Evolutionary conservation across 2,888 invertebrate genomes (phyloP), one percentile per base, ranked within the genome.

Genomic region (Cephus sareptanus): DNA sequence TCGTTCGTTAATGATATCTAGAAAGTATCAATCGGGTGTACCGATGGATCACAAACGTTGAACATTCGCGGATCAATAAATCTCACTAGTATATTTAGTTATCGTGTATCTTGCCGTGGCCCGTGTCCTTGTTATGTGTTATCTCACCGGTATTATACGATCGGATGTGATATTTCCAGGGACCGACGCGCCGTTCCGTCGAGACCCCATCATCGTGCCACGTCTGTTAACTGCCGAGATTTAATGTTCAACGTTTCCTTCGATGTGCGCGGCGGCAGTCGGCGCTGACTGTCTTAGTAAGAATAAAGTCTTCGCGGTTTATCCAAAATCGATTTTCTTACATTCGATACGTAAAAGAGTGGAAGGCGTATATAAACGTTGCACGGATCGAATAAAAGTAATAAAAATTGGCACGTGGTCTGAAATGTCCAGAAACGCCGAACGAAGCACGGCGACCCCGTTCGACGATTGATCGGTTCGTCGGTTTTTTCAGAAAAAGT

Each of bases 141-240:
- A 88, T 89, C 87, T 87, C 87, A 84, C 83, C 83, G 85, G 83
- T 83, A 83, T 87, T 87, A 87, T 86, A 86, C 85, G 87, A 87
- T 87, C 86, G 84, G 77, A 82, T 82, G 84, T 84, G 86, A 87
- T 87, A 87, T 89, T 89, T 88, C 86, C 85, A 85, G 84, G 77
- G 70, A 31, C 30, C 70, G 31, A 15, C 33, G 30, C 70, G 30
- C 33, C 30, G 70, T 30, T 9, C 31, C 70, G 70, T 11, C 40
- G 40, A 40, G 40, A 71, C 77, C 79, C 76, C 75, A 80, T 78
- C 56, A 56, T 77, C 77, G 76, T 74, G 76, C 80, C 70, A 73
- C 74, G 79, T 79, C 70, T 30, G 70, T 81, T 80, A 81, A 80
- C 76, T 34, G 73, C 75, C 77, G 71, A 79, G 74, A 74, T 83